phyloP scores from a whole-genome alignment of 2,113 vertebrate species.

The Pituophis catenifer region DNA sequence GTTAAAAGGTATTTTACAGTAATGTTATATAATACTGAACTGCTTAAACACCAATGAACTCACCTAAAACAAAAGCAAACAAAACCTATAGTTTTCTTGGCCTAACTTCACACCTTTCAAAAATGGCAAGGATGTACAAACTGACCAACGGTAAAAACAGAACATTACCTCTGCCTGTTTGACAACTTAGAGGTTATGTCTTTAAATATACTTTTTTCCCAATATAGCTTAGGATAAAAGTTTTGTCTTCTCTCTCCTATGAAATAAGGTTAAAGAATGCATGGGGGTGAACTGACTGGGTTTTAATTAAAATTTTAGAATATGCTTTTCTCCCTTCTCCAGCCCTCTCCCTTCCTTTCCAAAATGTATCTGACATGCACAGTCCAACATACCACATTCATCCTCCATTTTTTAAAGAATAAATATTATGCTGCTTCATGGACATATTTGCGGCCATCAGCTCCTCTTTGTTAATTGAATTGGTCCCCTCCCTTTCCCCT shows the following conservation, averaged over 20 bases:
- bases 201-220: not conserved
- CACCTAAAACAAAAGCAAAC: not conserved
- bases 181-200: slow-evolving; percentile 15
- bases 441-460: slow-evolving; percentile 57
- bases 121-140: not conserved
- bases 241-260: not conserved
- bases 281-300: not conserved
- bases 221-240: slow-evolving; percentile 26
- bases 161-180: not conserved
- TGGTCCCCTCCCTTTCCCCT: not conserved
- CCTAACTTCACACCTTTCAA: slow-evolving; percentile 56
- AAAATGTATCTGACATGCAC: not conserved
- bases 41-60: slow-evolving; percentile 33
- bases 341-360: not conserved
- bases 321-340: not conserved
- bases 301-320: not conserved
- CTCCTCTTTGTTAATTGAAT: not conserved
- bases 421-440: slow-evolving; percentile 48
- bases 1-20: slow-evolving; percentile 43
- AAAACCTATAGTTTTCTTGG: slow-evolving; percentile 16
- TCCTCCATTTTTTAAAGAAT: slow-evolving; percentile 20
- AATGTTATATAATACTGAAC: slow-evolving; percentile 19
- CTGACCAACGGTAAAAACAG: not conserved
- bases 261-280: slow-evolving; percentile 21
- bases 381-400: not conserved